A percentile compares a stretch with the other conserved stretches of the same genome.
Conservation (phyloP, 2,888 invertebrate species). For the Plebejus anna region DNA sequence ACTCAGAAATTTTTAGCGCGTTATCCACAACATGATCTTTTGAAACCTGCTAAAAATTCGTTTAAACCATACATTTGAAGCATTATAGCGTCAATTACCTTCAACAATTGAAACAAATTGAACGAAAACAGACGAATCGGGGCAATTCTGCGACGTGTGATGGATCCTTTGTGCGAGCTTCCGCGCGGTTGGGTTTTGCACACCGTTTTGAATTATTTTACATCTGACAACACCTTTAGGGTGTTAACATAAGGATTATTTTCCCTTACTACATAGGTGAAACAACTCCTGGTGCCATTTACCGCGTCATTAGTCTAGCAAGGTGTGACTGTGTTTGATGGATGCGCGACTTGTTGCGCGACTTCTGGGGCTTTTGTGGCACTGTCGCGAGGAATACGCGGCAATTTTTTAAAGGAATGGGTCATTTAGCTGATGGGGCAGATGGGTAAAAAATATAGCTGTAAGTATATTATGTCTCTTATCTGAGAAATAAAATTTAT, state of each 20-base stretch:
- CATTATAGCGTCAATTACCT: background rate
- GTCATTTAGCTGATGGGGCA: background rate
- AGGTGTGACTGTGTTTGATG: slow-evolving; percentile 74
- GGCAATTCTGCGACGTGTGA: slow-evolving; percentile 58
- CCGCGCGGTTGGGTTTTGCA: slow-evolving; percentile 69
- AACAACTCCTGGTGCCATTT: slow-evolving; percentile 68
- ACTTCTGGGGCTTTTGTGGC: slow-evolving; percentile 60
- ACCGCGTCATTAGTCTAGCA: slow-evolving; percentile 77
- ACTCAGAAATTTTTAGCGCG: no score
- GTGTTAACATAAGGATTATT: background rate
- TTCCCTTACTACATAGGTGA: background rate
- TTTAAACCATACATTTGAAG: background rate
- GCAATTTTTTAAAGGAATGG: background rate
- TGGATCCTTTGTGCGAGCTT: slow-evolving; percentile 74
- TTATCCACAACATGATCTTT: no score
- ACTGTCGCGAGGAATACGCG: background rate
- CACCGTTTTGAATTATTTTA: background rate
- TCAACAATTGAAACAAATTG: slow-evolving; percentile 31
- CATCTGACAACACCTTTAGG: background rate
- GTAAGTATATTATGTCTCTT: background rate
- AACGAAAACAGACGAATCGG: slow-evolving; percentile 31
- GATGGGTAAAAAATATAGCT: background rate
- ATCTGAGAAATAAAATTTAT: no score
- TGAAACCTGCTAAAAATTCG: background rate
- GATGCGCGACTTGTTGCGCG: slow-evolving; percentile 61